Evolutionary conservation across 2,113 vertebrate species (phyloP).

Genomic region (Phylloscopus whistleri): DNA sequence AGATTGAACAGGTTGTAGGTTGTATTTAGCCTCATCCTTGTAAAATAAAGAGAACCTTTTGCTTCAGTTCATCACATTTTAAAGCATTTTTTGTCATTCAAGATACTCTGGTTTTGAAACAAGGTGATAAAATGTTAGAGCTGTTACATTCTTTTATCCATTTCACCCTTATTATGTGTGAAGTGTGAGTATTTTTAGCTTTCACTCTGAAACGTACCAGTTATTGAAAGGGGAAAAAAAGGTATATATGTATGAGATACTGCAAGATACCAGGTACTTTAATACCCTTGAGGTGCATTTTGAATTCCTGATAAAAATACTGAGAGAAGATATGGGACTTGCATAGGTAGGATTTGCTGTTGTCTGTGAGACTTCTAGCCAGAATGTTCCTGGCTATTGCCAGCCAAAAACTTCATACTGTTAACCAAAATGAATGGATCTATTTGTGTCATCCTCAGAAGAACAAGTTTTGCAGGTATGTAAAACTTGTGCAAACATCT

Average conservation of each 20-base stretch:
- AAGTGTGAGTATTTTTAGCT: background rate
- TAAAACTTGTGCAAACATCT: background rate
- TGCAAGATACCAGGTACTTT: background rate
- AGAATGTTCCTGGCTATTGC: background rate
- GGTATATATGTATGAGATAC: background rate
- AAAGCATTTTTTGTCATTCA: background rate
- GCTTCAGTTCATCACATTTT: background rate
- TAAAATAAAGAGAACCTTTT: background rate
- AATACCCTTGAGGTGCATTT: background rate
- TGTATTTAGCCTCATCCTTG: background rate
- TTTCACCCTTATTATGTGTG: background rate
- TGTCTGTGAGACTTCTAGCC: background rate
- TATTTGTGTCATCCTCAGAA: constrained; percentile 30
- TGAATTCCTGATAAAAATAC: background rate
- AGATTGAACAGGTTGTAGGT: background rate
- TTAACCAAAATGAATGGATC: constrained; percentile 28
- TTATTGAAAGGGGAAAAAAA: background rate
- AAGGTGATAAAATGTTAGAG: background rate
- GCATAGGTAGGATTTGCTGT: background rate
- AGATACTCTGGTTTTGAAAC: background rate
- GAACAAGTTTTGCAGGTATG: constrained; percentile 57
- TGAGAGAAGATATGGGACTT: background rate
- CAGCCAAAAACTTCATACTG: background rate
- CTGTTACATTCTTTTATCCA: background rate
- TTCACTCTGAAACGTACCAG: background rate